Base-by-base conservation (phyloP, 2,797 vertebrate species). In the Melanotaenia boesemani region DNA sequence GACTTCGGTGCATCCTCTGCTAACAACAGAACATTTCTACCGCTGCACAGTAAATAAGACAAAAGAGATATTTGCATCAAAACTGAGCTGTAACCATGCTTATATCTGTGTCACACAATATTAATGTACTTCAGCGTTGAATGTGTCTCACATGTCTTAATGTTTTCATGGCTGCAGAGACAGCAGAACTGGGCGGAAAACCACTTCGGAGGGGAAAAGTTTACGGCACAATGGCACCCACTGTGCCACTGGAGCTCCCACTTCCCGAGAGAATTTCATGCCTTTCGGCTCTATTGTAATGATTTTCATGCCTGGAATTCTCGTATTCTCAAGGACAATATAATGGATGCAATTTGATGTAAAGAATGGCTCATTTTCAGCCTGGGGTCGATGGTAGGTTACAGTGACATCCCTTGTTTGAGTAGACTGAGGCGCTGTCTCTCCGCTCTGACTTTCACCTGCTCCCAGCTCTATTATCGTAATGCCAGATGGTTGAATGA, bases 281-380 rank as follows among this genome's bases (percentile, higher is more conserved):
- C 87, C 67, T 89, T 86, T 85, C 76, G 82, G 90, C 87, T 88
- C 85, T 67, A 83, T 88, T 87, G 81, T 88, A 89, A 89, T 74
- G 88, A 90, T 92, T 91, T 89, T 90, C 84, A 88, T 93, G 88
- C 79, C 79, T 91, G 84, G 84, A 90, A 92, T 91, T 87, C 80
- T 86, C 81, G 63, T 74, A 62, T 88, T 88, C 76, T 89, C 88
- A 88, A 90, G 89, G 87, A 85, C 85, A 81, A 86, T 84, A 76
- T 90, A 89, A 91, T 90, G 81, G 87, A 84, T 75, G 85, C 83
- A 84, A 83, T 85, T 87, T 56, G 71, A 88, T 89, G 88, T 88
- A 84, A 87, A 90, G 87, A 91, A 89, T 89, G 90, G 80, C 72
- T 83, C 77, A 61, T 89, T 88, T 90, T 90, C 67, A 73, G 56